Evolutionary conservation across 1,140 invertebrate genomes (phyloP), one percentile per base, ranked within the genome.

Genomic region (Theocolax elegans): DNA sequence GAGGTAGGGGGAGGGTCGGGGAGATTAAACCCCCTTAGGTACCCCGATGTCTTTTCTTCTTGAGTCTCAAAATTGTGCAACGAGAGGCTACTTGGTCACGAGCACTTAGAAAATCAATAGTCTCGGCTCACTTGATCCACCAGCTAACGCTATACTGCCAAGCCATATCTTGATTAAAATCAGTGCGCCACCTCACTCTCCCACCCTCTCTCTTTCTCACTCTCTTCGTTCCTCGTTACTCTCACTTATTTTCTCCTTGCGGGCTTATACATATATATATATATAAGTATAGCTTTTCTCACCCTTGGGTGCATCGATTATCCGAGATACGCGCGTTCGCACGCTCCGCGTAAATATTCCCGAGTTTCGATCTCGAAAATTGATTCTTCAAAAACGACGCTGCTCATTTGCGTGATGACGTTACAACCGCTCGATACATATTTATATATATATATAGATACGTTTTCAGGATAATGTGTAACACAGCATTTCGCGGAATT

Each of bases 111-210:
- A 83, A 84, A 84, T 84, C 83, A 81, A 84, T 83, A 83, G 76
- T 77, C 62, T 71, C 73, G 77, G 72, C 77, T 82, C 77, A 75
- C 79, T 81, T 80, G 80, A 84, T 84, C 81, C 76, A 76, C 12
- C 19, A 31, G 21, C 23, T 53, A 19, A 7, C 17, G 29, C 53
- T 51, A 17, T 51, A 3, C 80, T 80, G 80, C 79, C 81, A 80
- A 76, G 77, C 83, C 82, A 84, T 86, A 86, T 86, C 83, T 86
- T 85, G 83, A 86, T 86, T 86, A 85, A 86, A 86, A 86, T 85
- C 84, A 84, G 81, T 83, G 79, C n/a, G n/a, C 81, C 78, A 76
- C 77, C 75, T 73, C 70, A 67, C 73, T 75, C 17, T 70, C 35
- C 38, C 56, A 48, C 63, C 67, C 48, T 64, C 46, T 56, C 38